phyloP scores from a whole-genome alignment of 2,888 invertebrate species.

The Mechanitis mazaeus region DNA sequence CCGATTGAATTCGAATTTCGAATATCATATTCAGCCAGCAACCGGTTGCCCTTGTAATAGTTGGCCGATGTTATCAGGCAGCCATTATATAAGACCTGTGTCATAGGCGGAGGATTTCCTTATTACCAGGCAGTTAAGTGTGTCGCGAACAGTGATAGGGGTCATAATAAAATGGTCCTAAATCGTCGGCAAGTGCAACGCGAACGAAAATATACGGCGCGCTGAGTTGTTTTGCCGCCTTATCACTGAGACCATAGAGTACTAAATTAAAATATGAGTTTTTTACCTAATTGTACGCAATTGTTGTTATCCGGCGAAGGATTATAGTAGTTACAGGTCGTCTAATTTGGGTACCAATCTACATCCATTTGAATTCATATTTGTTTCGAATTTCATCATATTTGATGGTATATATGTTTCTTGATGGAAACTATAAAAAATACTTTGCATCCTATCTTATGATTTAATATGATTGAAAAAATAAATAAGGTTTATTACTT shows the following conservation, averaged over 20 bases:
- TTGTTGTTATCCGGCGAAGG: no score
- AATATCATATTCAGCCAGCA: slow-evolving; percentile 71
- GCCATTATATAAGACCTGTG: slow-evolving; percentile 49
- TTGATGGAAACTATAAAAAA: no score
- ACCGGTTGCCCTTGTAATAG: slow-evolving; percentile 77
- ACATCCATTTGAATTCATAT: no score
- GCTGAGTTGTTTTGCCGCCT: slow-evolving; percentile 75
- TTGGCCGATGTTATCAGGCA: slow-evolving; percentile 73
- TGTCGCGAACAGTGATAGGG: slow-evolving; percentile 45
- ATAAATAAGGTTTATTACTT: no score
- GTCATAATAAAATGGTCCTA: slow-evolving; percentile 51
- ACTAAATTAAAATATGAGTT: slow-evolving; percentile 10
- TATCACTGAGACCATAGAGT: slow-evolving; percentile 66
- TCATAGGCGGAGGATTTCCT: slow-evolving; percentile 41
- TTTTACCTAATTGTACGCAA: slow-evolving; percentile 1
- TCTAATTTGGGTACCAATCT: no score
- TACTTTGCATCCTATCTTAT: no score
- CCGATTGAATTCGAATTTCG: slow-evolving; percentile 70
- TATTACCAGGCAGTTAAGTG: slow-evolving; percentile 36
- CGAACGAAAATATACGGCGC: slow-evolving; percentile 76
- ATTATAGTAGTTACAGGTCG: no score
- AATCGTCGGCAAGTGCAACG: slow-evolving; percentile 73
- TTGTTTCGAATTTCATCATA: no score
- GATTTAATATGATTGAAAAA: no score
- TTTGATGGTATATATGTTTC: no score